Base-by-base conservation (phyloP, 2,888 invertebrate species). In the Scaptodrosophila latifasciaeformis region DNA sequence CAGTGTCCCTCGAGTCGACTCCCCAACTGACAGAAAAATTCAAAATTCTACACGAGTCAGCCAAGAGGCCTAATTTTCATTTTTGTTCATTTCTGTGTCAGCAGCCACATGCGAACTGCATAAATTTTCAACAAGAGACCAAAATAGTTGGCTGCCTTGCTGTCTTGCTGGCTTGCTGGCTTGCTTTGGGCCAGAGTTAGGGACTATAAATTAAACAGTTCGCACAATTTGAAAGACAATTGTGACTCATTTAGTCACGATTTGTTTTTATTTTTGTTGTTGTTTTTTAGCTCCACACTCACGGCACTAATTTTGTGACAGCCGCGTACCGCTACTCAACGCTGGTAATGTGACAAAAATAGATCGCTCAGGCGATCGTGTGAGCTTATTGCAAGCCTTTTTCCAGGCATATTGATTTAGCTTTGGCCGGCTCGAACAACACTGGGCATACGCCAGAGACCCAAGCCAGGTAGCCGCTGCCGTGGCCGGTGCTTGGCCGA, bases 161-260 rank as follows among this genome's bases (percentile, higher is more conserved):
- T 18, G 17, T 53, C 39, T 17, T 52, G 40, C 18, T n/a, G n/a
- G n/a, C n/a, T n/a, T n/a, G n/a, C n/a, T n/a, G n/a, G n/a, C n/a
- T n/a, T n/a, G n/a, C n/a, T n/a, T n/a, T n/a, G n/a, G n/a, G n/a
- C n/a, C n/a, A n/a, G n/a, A n/a, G n/a, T n/a, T n/a, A n/a, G 18
- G 18, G 40, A 27, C 42, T 27, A 42, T 27, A 55, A 39, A 43
- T 39, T 43, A 40, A 53, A 49, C 53, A 58, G 39, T 57, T 63
- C 53, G 63, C 62, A 62, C 63, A 61, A 61, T 62, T 61, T 62
- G 53, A 50, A 39, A 55, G 58, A 62, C 65, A 65, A 67, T 63
- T 65, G 65, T 67, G 66, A 65, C 66, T 55, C 70, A 58, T 65
- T 65, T 65, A 61, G 67, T 67, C 67, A 69, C 67, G 70, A 67